Base-by-base conservation (phyloP, 2,888 invertebrate species). In the Caenorhabditis virilis region DNA sequence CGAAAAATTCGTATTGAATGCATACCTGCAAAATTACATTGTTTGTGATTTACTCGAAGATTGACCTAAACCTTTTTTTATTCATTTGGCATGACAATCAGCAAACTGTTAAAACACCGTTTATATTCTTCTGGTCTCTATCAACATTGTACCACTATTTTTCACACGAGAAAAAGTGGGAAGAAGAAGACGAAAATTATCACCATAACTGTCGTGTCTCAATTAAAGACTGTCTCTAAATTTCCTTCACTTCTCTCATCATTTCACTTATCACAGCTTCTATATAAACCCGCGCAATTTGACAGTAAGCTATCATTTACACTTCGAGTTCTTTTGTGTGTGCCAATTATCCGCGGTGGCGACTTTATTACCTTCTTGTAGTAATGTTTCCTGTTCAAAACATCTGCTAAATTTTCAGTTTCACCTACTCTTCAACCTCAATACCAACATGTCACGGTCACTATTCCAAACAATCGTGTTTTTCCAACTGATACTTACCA, bases 81-180 rank as follows among this genome's bases (percentile, higher is more conserved):
- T 30, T 20, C 45, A 26, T 18, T 16, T 15, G 47, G 46, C 41
- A 55, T 51, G 55, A 61, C 51, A 62, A 62, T n/a, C n/a, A 57
- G 53, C 57, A 52, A 51, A 64, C 58, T 58, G 58, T 64, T 58
- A 49, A 63, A 57, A 63, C 63, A 64, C 53, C 63, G 2, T 60
- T 45, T 25, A 16, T 50, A 39, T 50, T 51, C 58, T 56, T 57
- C 41, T 27, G 43, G 22, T 52, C 43, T 50, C 38, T 35, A 30
- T 38, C 33, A 13, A 36, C 33, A 52, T 47, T 35, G 48, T 62
- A 62, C 62, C 62, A 62, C 53, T 56, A 52, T 56, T 42, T 42
- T 42, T 42, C 42, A 42, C 42, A 42, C 42, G 42, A 23, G 42
- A 42, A 23, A 42, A 18, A 23, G 30, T 9, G 30, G 9, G n/a